phyloP scores from a whole-genome alignment of 2,113 vertebrate genomes.

The Ammodytes dubius region DNA sequence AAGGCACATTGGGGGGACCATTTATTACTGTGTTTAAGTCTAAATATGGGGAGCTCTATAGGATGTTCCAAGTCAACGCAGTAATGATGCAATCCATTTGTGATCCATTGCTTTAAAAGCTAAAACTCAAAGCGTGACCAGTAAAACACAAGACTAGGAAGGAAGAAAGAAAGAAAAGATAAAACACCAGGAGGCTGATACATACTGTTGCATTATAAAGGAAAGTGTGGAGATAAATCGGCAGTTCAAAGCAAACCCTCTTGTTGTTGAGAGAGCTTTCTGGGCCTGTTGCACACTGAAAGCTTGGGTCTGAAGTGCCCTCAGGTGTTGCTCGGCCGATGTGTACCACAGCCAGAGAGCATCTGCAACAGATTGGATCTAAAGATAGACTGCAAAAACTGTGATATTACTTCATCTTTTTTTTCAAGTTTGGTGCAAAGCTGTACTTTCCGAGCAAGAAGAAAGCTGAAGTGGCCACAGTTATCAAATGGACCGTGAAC shows the following conservation, averaged over 20 bases:
- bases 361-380: slow-evolving; percentile 9
- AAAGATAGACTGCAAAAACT: slow-evolving; percentile 9
- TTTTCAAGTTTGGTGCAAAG: background rate
- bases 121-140: slow-evolving; percentile 32
- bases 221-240: slow-evolving; percentile 1
- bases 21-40: slow-evolving; percentile 37
- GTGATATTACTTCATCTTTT: background rate
- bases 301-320: background rate
- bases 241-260: slow-evolving; percentile 2
- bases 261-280: slow-evolving; percentile 4
- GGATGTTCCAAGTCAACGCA: slow-evolving; percentile 26
- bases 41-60: slow-evolving; percentile 5
- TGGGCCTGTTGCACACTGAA: background rate
- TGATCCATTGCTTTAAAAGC: slow-evolving; percentile 37
- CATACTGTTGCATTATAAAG: background rate
- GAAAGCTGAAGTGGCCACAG: slow-evolving; percentile 12
- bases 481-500: slow-evolving; percentile 48
- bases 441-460: background rate
- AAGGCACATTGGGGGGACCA: slow-evolving; percentile 41
- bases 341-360: background rate
- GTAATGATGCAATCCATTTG: slow-evolving; percentile 32
- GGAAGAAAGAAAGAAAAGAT: background rate
- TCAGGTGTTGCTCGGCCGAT: slow-evolving; percentile 1
- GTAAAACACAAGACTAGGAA: background rate
- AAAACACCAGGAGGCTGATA: slow-evolving; percentile 6